Conservation (phyloP, 2,797 vertebrate species). For the Cyprinodon diabolis region DNA sequence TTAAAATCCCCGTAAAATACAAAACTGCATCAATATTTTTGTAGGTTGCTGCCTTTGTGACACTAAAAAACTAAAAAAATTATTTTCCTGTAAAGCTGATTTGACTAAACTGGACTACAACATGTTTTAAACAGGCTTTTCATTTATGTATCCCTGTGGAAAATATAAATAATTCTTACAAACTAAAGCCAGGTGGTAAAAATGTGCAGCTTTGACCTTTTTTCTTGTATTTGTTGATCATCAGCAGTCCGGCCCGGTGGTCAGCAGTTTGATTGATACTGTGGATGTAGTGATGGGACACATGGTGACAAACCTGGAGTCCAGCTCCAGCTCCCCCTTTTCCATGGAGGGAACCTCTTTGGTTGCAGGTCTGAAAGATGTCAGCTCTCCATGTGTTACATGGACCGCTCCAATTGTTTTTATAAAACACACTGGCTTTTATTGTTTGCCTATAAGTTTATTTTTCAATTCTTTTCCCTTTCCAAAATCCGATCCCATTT, state of each 20-base stretch:
- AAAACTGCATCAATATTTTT: not conserved
- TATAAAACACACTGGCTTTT: not conserved
- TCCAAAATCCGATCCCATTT: conserved; percentile 37
- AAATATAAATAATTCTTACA: not conserved
- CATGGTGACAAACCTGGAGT: conserved; percentile 80
- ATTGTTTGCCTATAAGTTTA: conserved; percentile 7
- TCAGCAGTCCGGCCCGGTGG: conserved; percentile 73
- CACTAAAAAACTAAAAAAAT: not conserved
- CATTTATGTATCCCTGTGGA: not conserved
- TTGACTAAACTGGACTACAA: not conserved
- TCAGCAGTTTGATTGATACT: conserved; percentile 84
- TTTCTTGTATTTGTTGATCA: conserved; percentile 17
- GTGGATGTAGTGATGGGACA: conserved; percentile 89
- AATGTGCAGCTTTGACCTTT: not conserved
- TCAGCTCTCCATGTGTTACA: conserved; percentile 9
- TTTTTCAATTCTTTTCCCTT: conserved; percentile 22
- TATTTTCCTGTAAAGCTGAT: not conserved
- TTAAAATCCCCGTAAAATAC: too few relatives aligned
- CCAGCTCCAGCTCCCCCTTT: conserved; percentile 55
- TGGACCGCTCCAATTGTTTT: not conserved
- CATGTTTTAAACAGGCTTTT: not conserved
- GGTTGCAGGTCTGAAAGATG: conserved; percentile 87
- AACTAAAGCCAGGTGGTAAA: conserved; percentile 1
- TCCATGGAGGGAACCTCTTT: conserved; percentile 84
- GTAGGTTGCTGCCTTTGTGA: not conserved